Evolutionary conservation across 2,113 vertebrate genomes (phyloP), one percentile per base, ranked within the genome.

Genomic region (Semnornis frantzii): DNA sequence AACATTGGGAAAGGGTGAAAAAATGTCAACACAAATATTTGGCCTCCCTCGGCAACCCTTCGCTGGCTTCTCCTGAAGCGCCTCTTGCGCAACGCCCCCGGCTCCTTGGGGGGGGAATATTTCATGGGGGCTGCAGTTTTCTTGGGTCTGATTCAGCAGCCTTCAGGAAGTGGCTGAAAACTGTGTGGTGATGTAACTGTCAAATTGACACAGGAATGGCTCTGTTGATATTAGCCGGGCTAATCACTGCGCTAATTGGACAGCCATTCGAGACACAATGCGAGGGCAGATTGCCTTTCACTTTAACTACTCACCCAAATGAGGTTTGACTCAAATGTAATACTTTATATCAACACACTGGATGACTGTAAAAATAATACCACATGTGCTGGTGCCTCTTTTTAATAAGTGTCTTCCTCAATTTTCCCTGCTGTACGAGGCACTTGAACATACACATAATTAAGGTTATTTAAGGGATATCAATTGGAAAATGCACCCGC

Each of bases 371-470:
- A 98, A 98, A 98, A 98, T 97, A 98, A 97, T 97, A 96, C 98
- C 97, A 98, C 97, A 98, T 98, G 97, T 97, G 96, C 88, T 64
- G 93, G 97, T 97, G 97, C 95, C 97, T 97, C 97, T 92, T 96
- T 97, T 97, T 98, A 98, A 98, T 98, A 97, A 97, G 97, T 98
- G 97, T 98, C 98, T 98, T 98, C 97, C 97, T 98, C 97, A 98
- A 98, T 98, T 98, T 98, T 98, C 97, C 82, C 74, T 75, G 94
- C 92, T 97, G 96, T 90, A 97, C 96, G 95, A 92, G 96, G 97
- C 97, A 97, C 95, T 97, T 97, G 95, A 97, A 96, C 90, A 70
- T 85, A 77, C 71, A 94, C 87, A 93, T 91, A 97, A 95, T 97
- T 97, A 97, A 97, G 96, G 96, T 96, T 97, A 96, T 97, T 98